Conservation (phyloP, 2,113 vertebrate species). For the Serranochromis macrocephalus region DNA sequence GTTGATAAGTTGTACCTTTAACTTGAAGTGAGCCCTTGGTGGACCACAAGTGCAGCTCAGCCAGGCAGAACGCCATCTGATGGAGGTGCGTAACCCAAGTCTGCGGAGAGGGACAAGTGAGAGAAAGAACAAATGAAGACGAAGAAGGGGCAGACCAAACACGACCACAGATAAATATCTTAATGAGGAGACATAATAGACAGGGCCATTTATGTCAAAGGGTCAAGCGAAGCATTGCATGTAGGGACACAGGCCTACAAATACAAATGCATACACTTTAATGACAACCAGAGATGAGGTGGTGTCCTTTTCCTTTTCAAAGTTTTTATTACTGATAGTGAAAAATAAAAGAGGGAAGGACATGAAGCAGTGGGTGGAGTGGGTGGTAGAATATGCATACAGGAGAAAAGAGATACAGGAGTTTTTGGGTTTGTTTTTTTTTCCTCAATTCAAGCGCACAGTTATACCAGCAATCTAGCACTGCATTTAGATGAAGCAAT, state of each 20-base stretch:
- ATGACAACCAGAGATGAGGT: not conserved
- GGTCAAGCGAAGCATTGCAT: not conserved
- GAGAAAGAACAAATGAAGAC: constrained; percentile 13
- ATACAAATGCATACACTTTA: not conserved
- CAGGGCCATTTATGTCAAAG: not conserved
- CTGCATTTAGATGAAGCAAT: not conserved
- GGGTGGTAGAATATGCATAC: not conserved
- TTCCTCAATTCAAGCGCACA: rapidly evolving
- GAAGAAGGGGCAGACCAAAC: constrained; percentile 10
- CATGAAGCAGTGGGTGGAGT: not conserved
- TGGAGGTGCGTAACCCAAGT: constrained; percentile 52
- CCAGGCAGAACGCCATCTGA: constrained; percentile 94
- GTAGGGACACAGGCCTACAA: not conserved
- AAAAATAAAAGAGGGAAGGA: not conserved
- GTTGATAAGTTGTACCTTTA: constrained; percentile 75
- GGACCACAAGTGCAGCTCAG: constrained; percentile 93
- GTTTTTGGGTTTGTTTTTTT: rapidly evolving
- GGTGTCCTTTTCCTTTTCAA: not conserved
- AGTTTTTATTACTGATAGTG: not conserved
- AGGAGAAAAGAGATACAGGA: not conserved
- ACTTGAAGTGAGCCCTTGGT: constrained; percentile 84
- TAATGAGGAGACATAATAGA: constrained; percentile 3
- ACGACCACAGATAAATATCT: constrained; percentile 41
- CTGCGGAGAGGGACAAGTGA: constrained; percentile 63
- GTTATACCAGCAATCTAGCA: not conserved